Evolutionary conservation across 2,888 invertebrate genomes (phyloP).

Genomic region (Diachrysia chrysitis): DNA sequence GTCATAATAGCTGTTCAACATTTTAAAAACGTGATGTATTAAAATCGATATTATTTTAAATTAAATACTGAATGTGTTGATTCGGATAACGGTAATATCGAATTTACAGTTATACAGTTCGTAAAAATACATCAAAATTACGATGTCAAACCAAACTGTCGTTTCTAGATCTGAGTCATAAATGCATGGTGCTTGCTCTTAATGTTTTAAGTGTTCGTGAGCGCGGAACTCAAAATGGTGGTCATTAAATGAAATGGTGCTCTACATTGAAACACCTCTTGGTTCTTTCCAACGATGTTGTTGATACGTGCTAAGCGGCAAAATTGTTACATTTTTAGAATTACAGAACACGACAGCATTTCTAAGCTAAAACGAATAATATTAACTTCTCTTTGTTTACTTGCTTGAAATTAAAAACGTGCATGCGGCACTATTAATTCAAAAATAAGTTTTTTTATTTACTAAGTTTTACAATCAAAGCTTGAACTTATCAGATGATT

Average conservation of each 20-base stretch:
- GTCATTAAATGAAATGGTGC: conserved; percentile 71
- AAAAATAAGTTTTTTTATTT: too few species aligned
- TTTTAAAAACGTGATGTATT: background rate
- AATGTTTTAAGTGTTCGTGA: conserved; percentile 66
- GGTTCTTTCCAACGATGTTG: conserved; percentile 43
- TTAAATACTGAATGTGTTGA: background rate
- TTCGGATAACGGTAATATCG: background rate
- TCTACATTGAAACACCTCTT: conserved; percentile 69
- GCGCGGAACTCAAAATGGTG: conserved; percentile 68
- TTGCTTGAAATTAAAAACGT: too few species aligned
- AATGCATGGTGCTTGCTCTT: conserved; percentile 65
- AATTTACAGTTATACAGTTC: conserved; percentile 9
- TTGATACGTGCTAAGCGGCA: conserved; percentile 35
- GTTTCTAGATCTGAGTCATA: conserved; percentile 54
- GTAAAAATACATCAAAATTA: conserved; percentile 19
- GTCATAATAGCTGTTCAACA: conserved; percentile 18
- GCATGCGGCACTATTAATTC: too few species aligned
- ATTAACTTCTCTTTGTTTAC: background rate
- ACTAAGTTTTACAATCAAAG: too few species aligned
- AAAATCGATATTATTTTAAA: background rate
- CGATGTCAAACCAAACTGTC: conserved; percentile 21
- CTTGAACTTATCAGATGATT: too few species aligned
- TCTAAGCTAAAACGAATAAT: background rate
- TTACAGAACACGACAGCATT: background rate
- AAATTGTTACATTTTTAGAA: conserved; percentile 20